Conservation (phyloP, 2,888 invertebrate species). For the Yponomeuta evonymella region DNA sequence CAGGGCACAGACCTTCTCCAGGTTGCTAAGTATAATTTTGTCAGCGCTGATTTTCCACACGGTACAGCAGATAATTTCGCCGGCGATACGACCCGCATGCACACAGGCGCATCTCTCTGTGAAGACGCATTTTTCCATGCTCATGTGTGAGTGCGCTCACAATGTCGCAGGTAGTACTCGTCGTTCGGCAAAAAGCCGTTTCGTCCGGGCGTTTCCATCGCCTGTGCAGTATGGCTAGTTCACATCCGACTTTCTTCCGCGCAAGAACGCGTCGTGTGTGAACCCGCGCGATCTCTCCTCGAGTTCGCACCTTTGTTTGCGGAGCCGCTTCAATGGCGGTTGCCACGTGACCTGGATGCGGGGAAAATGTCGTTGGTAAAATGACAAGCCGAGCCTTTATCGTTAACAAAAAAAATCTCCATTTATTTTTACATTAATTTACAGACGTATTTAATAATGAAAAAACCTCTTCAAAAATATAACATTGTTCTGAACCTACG, state of each 20-base stretch:
- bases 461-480: conserved; percentile 59
- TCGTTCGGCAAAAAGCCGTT: conserved; percentile 50
- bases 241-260: conserved; percentile 74
- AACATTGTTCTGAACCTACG: conserved; percentile 56
- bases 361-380: conserved; percentile 9
- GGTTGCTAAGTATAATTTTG: not conserved
- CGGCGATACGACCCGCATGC: conserved; percentile 11
- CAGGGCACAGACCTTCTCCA: no score
- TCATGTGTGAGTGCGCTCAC: conserved; percentile 8
- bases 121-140: not conserved
- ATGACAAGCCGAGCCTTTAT: conserved; percentile 24
- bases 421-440: conserved; percentile 75
- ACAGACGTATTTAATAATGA: conserved; percentile 57
- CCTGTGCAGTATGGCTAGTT: conserved; percentile 63
- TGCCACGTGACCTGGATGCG: conserved; percentile 29
- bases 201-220: conserved; percentile 31
- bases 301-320: conserved; percentile 62
- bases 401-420: conserved; percentile 71
- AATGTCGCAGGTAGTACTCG: conserved; percentile 6
- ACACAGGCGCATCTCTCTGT: conserved; percentile 15
- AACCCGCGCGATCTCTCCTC: conserved; percentile 40
- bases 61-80: not conserved
- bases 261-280: conserved; percentile 28
- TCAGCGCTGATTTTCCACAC: not conserved
- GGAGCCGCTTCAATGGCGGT: conserved; percentile 26